These are phyloP conservation scores for Drosophila aff. DNA, from an alignment of 1,140 invertebrate species.

Conservation along the genomic window DNA sequence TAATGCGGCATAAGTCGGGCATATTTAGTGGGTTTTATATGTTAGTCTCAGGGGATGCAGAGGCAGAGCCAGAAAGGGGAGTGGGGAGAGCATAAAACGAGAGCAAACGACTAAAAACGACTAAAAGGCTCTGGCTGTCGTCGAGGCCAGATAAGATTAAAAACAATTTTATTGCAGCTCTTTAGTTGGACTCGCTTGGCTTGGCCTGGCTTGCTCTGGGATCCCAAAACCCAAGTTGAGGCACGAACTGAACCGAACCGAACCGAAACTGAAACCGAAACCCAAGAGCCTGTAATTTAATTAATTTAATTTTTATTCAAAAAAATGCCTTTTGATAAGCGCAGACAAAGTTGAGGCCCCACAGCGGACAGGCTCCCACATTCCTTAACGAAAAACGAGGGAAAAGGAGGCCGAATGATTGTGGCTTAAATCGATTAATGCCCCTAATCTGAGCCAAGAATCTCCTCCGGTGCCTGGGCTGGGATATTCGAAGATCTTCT, in stretches of 20 bases:
- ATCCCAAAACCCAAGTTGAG: constrained; percentile 26
- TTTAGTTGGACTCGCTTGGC: constrained; percentile 73
- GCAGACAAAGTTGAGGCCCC: constrained; percentile 60
- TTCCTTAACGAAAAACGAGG: constrained; percentile 55
- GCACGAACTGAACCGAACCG: not conserved
- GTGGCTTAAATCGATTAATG: constrained; percentile 84
- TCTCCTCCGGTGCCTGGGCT: constrained; percentile 36
- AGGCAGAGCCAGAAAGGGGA: not conserved
- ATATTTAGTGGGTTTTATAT: constrained; percentile 80
- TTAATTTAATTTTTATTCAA: constrained; percentile 85
- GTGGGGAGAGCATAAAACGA: constrained; percentile 42
- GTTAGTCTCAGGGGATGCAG: constrained; percentile 27
- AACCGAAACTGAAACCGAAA: constrained; percentile 23
- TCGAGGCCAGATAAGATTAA: constrained; percentile 79
- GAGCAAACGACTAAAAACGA: constrained; percentile 69
- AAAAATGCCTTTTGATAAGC: constrained; percentile 80
- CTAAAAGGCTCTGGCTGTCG: constrained; percentile 70
- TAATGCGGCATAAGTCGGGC: constrained; percentile 76
- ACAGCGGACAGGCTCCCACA: constrained; percentile 67
- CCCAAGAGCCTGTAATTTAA: constrained; percentile 76
- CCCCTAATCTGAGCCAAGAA: constrained; percentile 79
- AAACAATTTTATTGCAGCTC: constrained; percentile 84
- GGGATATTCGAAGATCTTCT: constrained; percentile 29
- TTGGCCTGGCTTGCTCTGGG: constrained; percentile 13
- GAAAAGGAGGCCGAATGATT: constrained; percentile 59